These are phyloP conservation scores for Typhlomys cinereus DNA, from an alignment of 2,113 vertebrate species.

Conservation along the genomic window DNA sequence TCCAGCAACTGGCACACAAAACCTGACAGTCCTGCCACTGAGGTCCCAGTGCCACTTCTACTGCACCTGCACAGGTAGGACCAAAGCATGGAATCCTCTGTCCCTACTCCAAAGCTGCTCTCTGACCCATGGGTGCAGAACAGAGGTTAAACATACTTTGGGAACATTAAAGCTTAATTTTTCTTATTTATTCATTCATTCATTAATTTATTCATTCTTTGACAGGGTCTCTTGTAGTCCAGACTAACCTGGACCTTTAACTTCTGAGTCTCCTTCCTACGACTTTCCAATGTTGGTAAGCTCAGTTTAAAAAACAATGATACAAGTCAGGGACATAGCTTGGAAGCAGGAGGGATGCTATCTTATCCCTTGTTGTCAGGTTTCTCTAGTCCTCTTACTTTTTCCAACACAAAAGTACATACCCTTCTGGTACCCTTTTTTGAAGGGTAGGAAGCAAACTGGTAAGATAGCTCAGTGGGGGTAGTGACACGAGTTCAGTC, in stretches of 20 bases:
- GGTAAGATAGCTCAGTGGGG: too few species aligned
- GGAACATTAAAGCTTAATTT: not conserved
- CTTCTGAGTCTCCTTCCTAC: not conserved
- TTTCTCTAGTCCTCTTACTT: not conserved
- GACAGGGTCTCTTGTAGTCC: too few species aligned
- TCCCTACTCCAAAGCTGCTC: not conserved
- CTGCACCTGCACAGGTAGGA: not conserved
- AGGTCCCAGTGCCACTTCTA: not conserved
- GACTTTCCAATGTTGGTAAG: not conserved
- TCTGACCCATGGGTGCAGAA: rapidly evolving
- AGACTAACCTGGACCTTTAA: not conserved
- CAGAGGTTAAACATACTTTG: not conserved
- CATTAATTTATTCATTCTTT: not conserved
- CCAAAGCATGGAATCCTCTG: not conserved
- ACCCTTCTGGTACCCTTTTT: not conserved
- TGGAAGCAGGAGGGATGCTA: not conserved
- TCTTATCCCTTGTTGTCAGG: not conserved
- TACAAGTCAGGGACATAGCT: not conserved
- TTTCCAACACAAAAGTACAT: not conserved
- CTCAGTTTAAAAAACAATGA: not conserved
- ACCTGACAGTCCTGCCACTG: not conserved
- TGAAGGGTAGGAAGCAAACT: too few species aligned
- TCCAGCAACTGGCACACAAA: rapidly evolving
- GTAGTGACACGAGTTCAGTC: too few species aligned
- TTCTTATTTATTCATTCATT: not conserved